These are phyloP conservation scores for Oryzias celebensis DNA, from an alignment of 2,113 vertebrate species.

Conservation along the genomic window DNA sequence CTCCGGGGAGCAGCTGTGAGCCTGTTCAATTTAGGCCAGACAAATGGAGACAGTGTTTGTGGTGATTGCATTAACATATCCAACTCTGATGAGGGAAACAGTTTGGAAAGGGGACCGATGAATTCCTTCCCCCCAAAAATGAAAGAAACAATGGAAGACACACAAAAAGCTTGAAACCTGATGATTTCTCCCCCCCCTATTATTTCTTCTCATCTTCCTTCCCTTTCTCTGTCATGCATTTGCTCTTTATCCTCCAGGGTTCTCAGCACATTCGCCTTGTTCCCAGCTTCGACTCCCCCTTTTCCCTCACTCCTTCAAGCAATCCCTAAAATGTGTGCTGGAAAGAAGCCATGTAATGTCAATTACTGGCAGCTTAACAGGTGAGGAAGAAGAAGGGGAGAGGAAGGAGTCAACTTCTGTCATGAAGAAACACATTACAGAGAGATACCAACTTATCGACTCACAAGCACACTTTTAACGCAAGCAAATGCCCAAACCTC, in stretches of 20 bases:
- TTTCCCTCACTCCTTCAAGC: constrained; percentile 3
- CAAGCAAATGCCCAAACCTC: constrained; percentile 1
- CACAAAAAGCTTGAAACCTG: constrained; percentile 45
- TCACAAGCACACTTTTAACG: not conserved
- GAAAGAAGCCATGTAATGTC: constrained; percentile 37
- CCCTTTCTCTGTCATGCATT: constrained; percentile 2
- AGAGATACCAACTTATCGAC: constrained; percentile 14
- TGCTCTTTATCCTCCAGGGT: constrained; percentile 2
- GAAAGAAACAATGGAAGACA: constrained; percentile 40
- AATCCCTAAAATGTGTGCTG: constrained; percentile 25
- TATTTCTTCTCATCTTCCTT: constrained; percentile 24
- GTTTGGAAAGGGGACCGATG: constrained; percentile 31
- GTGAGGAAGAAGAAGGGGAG: constrained; percentile 49
- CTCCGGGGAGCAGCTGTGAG: constrained; percentile 62
- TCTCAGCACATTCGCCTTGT: constrained; percentile 13
- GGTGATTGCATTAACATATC: constrained; percentile 76
- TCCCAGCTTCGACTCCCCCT: not conserved
- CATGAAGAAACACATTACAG: constrained; percentile 32
- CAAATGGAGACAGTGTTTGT: constrained; percentile 73
- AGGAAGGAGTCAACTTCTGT: constrained; percentile 31
- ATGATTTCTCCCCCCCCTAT: constrained; percentile 42
- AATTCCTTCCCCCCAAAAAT: constrained; percentile 16
- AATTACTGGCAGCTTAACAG: constrained; percentile 39
- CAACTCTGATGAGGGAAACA: constrained; percentile 38
- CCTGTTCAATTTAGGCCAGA: constrained; percentile 70